A percentile compares a stretch with the other conserved stretches of the same genome.
phyloP scores from a whole-genome alignment of 2,113 vertebrate genomes.

The Takifugu flavidus region DNA sequence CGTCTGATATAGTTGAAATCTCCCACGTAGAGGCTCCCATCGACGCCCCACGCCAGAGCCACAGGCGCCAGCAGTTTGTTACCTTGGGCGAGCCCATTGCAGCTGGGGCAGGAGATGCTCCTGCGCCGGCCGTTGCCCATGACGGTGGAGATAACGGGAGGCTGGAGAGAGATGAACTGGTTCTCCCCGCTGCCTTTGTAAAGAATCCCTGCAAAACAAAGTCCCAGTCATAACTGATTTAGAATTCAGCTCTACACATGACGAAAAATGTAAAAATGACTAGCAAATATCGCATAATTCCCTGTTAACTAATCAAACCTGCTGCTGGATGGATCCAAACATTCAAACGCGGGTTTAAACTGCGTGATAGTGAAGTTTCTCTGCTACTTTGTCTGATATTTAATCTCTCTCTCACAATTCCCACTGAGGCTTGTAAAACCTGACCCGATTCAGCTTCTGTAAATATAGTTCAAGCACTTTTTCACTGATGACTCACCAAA shows the following conservation, averaged over 20 bases:
- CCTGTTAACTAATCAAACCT: too few species aligned
- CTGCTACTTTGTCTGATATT: too few species aligned
- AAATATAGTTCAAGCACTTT: slow-evolving; percentile 17
- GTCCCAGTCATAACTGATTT: not conserved
- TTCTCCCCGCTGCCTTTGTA: slow-evolving; percentile 98
- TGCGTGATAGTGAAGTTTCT: too few species aligned
- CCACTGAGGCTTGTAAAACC: too few species aligned
- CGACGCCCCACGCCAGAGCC: slow-evolving; percentile 90
- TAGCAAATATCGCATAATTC: too few species aligned
- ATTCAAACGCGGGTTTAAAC: too few species aligned
- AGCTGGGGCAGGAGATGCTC: slow-evolving; percentile 97
- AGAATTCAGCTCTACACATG: too few species aligned
- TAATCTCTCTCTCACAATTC: too few species aligned
- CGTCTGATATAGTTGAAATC: slow-evolving; percentile 99
- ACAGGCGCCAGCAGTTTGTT: slow-evolving; percentile 96
- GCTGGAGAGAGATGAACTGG: slow-evolving; percentile 95
- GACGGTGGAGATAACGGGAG: slow-evolving; percentile 91
- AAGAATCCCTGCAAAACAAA: slow-evolving; percentile 82
- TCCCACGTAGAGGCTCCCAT: slow-evolving; percentile 94
- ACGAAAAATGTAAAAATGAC: too few species aligned
- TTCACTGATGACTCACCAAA: slow-evolving; percentile 46
- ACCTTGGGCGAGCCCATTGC: slow-evolving; percentile 95
- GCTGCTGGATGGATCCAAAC: too few species aligned
- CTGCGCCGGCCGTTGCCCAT: slow-evolving; percentile 95
- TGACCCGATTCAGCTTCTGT: slow-evolving; percentile 1